These are phyloP conservation scores for Botia kubotai DNA, from an alignment of 2,797 vertebrate genomes.

Conservation along the genomic window DNA sequence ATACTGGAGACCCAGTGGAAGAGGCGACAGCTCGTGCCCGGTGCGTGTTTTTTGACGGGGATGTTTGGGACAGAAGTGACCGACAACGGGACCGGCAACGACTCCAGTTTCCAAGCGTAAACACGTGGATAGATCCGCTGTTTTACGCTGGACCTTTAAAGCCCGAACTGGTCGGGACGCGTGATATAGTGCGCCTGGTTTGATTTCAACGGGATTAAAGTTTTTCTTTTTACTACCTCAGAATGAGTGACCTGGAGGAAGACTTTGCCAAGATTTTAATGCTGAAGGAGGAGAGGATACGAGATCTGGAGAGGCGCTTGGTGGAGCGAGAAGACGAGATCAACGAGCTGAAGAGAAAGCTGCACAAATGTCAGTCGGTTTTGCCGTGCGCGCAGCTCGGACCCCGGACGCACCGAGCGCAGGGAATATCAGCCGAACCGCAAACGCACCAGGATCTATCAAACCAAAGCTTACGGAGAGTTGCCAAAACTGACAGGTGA, in stretches of 20 bases:
- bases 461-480: conserved; percentile 84
- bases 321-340: conserved; percentile 86
- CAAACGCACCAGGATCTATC: conserved; percentile 83
- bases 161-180: conserved; percentile 1
- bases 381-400: conserved; percentile 83
- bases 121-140: conserved; percentile 63
- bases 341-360: conserved; percentile 83
- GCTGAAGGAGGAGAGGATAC: conserved; percentile 85
- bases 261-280: conserved; percentile 86
- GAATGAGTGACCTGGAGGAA: conserved; percentile 85
- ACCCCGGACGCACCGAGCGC: conserved; percentile 86
- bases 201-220: conserved; percentile 49
- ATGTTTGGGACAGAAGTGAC: conserved; percentile 35
- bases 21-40: conserved; percentile 18
- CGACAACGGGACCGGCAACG: conserved; percentile 22
- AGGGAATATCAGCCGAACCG: conserved; percentile 89
- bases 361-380: conserved; percentile 90
- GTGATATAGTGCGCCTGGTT: conserved; percentile 25
- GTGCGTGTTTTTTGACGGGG: conserved; percentile 1
- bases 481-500: conserved; percentile 86
- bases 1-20: conserved; percentile 20
- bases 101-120: conserved; percentile 62
- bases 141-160: conserved; percentile 46
- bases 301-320: conserved; percentile 83
- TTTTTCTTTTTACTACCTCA: conserved; percentile 57